These are phyloP conservation scores for Wasmannia auropunctata DNA, from an alignment of 1,140 invertebrate genomes.

Conservation along the genomic window DNA sequence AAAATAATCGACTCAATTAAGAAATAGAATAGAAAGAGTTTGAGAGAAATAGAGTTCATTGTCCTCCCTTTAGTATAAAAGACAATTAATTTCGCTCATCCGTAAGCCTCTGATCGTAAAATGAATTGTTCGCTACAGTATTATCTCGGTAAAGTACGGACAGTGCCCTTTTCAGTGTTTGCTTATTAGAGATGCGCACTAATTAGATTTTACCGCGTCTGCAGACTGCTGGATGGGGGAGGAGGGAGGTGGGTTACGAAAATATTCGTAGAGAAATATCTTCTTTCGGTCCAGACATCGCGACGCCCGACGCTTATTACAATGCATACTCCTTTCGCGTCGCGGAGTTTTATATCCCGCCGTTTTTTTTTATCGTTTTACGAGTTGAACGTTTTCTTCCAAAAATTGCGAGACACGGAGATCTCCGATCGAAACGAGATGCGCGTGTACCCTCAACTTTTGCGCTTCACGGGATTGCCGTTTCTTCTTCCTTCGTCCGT, in stretches of 20 bases:
- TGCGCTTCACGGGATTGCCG: neutral
- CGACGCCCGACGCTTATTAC: conserved; percentile 21
- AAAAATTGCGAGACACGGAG: neutral
- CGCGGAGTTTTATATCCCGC: neutral
- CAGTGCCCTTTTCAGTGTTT: conserved; percentile 4
- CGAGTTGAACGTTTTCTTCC: neutral
- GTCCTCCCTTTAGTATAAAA: neutral
- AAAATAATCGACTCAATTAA: conserved; percentile 20
- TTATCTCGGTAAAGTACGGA: neutral
- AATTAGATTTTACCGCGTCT: conserved; percentile 7
- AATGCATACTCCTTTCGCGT: conserved; percentile 1
- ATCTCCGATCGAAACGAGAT: conserved; percentile 8
- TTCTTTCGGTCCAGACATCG: neutral
- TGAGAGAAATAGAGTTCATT: neutral
- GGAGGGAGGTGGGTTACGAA: too few species aligned
- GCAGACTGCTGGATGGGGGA: neutral
- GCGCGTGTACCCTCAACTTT: neutral
- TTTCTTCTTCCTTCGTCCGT: neutral
- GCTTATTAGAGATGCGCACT: conserved; percentile 13
- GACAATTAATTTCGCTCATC: conserved; percentile 1
- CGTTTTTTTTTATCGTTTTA: neutral
- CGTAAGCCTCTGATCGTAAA: conserved; percentile 21
- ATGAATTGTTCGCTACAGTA: neutral
- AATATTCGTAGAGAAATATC: conserved; percentile 19
- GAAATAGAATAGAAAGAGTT: conserved; percentile 11